Conservation (phyloP, 2,113 vertebrate species). For the Miniopterus natalensis region DNA sequence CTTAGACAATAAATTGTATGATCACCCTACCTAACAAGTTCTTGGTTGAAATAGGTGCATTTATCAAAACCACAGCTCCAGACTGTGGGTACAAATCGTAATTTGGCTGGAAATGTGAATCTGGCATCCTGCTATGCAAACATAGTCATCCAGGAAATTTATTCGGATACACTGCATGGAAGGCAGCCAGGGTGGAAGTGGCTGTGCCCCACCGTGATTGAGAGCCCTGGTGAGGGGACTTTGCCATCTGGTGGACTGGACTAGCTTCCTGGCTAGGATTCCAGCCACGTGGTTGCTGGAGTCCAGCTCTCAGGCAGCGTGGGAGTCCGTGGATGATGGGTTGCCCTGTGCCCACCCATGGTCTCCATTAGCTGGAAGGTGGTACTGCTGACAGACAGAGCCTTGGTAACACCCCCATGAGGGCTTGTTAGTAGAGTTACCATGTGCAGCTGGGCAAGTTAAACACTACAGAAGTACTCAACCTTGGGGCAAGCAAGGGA, state of each 20-base stretch:
- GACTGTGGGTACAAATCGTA: conserved; percentile 28
- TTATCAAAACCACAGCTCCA: conserved; percentile 60
- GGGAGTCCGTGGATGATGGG: background rate
- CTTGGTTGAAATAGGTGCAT: conserved; percentile 40
- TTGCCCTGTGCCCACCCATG: background rate
- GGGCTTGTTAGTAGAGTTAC: background rate
- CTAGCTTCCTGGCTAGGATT: background rate
- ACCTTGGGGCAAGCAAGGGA: background rate
- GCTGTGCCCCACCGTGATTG: conserved; percentile 29
- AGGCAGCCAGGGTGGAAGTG: conserved; percentile 65
- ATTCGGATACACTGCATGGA: background rate
- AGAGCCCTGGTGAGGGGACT: background rate
- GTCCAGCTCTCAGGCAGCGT: background rate
- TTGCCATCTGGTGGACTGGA: conserved; percentile 69
- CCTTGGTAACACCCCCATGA: background rate
- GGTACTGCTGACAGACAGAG: background rate
- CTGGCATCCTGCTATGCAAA: conserved; percentile 33
- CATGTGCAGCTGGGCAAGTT: background rate
- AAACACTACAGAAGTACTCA: background rate
- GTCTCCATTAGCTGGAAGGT: background rate
- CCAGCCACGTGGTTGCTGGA: background rate
- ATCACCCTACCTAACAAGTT: background rate
- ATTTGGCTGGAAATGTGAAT: conserved; percentile 69
- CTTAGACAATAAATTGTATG: background rate
- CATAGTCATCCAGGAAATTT: conserved; percentile 57